phyloP scores from a whole-genome alignment of 1,140 invertebrate species.

The Drosophila orena region DNA sequence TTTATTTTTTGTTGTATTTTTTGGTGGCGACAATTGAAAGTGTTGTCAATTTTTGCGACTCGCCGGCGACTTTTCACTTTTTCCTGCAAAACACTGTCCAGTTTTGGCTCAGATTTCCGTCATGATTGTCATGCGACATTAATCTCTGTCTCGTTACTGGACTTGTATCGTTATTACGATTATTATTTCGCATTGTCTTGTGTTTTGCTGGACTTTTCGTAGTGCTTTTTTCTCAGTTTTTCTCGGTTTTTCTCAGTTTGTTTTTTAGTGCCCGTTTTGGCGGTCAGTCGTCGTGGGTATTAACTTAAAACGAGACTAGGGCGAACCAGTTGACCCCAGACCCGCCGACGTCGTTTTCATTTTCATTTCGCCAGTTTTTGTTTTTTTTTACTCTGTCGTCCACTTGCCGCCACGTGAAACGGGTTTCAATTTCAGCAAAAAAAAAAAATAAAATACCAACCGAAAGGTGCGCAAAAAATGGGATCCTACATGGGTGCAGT shows the following conservation, averaged over 20 bases:
- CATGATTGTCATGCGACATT: conserved; percentile 68
- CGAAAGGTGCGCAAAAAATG: conserved; percentile 1
- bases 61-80: conserved; percentile 47
- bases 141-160: conserved; percentile 58
- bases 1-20: neutral
- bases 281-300: conserved; percentile 12
- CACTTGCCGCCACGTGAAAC: conserved; percentile 38
- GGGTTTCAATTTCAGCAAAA: conserved; percentile 24
- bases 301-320: conserved; percentile 16
- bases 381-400: neutral
- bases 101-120: conserved; percentile 55
- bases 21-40: conserved; percentile 56
- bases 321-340: conserved; percentile 54
- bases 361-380: conserved; percentile 38
- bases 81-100: conserved; percentile 43
- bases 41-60: conserved; percentile 56
- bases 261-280: conserved; percentile 24
- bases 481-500: conserved; percentile 4
- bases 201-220: conserved; percentile 1
- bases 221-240: neutral
- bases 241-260: neutral
- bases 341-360: conserved; percentile 39
- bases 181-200: conserved; percentile 54
- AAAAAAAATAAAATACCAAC: conserved; percentile 1
- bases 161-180: conserved; percentile 58